Base-by-base conservation (phyloP, 2,888 invertebrate species). In the Eudemis profundana region DNA sequence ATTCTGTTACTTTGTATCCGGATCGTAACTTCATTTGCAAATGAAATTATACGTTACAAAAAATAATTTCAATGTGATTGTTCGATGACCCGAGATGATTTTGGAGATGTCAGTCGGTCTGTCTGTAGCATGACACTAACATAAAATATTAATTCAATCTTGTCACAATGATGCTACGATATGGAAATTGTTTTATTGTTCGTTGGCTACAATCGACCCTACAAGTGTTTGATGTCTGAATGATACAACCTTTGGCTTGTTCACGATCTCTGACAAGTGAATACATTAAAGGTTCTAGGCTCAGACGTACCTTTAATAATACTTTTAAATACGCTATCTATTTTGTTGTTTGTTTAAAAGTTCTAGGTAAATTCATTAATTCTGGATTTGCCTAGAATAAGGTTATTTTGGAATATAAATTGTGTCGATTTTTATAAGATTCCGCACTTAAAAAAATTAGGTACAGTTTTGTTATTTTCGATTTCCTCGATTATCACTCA, bases 141-240 rank as follows among this genome's bases (percentile, higher is more conserved):
- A 70, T 56, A 61, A 68, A 68, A 88, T 85, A 84, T 81, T 89
- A 86, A 89, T 89, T 86, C 80, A 77, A 81, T 86, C 85, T 76
- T 82, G 84, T 86, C 83, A 80, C 81, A 82, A 80, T 72, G 71
- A 78, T 81, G 81, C 84, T 76, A 71, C 77, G 76, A 73, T 82
- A 83, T 81, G 78, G 78, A 82, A 78, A 81, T 82, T 71, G 67
- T 74, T 71, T 65, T 68, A 59, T 71, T 76, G 69, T 72, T 72
- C 73, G 64, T 74, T 46, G 1, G 46, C 57, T 47, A 65, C 65
- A 65, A 65, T 65, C 59, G 59, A 44, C 36, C 36, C 27, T 64
- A 67, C 51, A 67, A 64, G 64, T 67, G 66, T 64, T 67, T 59
- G 63, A 50, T 64, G 64, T 59, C 57, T 51, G 64, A 47, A 60